A percentile compares a stretch with the other conserved stretches of the same genome.
Evolutionary conservation across 2,113 vertebrate species (phyloP).

Genomic region (Oceanodroma tethys): DNA sequence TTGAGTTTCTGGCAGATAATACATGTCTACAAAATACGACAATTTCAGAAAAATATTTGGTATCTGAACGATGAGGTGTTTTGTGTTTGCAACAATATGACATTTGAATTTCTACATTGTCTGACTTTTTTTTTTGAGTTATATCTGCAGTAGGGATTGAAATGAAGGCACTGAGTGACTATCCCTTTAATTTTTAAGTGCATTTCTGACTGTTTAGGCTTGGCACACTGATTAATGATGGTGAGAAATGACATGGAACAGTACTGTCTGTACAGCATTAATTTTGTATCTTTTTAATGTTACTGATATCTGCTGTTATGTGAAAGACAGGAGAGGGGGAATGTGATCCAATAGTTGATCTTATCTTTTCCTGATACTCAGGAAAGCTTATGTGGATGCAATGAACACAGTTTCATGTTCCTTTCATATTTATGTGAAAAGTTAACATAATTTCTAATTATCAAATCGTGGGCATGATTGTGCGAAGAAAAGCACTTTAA

Average conservation of each 20-base stretch:
- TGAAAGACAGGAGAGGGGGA: not conserved
- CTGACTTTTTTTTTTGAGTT: not conserved
- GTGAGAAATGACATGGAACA: not conserved
- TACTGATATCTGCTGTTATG: not conserved
- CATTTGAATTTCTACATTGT: not conserved
- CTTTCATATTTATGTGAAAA: not conserved
- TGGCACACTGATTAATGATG: too few species aligned
- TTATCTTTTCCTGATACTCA: not conserved
- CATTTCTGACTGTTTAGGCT: not conserved
- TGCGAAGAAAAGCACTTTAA: not conserved
- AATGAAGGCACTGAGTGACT: not conserved
- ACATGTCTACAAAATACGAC: not conserved
- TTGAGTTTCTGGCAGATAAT: not conserved
- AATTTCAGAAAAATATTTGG: not conserved
- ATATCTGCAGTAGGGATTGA: not conserved
- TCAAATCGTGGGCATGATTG: not conserved
- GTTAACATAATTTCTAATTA: not conserved
- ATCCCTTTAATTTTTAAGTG: not conserved
- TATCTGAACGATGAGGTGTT: not conserved
- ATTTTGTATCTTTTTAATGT: not conserved
- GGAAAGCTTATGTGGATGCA: not conserved
- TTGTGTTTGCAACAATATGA: not conserved
- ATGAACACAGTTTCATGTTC: not conserved
- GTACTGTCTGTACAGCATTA: not conserved
- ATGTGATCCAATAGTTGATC: not conserved